These are phyloP conservation scores for Lathamus discolor DNA, from an alignment of 2,113 vertebrate genomes.

Conservation along the genomic window DNA sequence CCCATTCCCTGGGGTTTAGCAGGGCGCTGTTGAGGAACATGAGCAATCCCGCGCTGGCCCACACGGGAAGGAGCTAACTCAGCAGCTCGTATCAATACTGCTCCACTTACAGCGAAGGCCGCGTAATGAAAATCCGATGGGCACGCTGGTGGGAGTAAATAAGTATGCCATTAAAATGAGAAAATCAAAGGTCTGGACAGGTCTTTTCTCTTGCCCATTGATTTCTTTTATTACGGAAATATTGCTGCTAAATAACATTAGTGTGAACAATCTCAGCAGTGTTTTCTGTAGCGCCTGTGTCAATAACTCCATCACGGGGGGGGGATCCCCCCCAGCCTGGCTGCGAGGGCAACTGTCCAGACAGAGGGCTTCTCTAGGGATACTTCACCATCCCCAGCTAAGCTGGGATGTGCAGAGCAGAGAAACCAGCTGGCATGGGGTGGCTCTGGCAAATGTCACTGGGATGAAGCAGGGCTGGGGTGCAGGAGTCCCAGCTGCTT, in stretches of 20 bases:
- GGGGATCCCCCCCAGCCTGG: neutral
- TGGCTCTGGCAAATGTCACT: neutral
- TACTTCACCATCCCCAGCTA: neutral
- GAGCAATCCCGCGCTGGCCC: neutral
- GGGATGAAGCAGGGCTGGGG: neutral
- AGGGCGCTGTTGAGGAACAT: neutral
- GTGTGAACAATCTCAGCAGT: slow-evolving; percentile 74
- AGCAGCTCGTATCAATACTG: slow-evolving; percentile 71
- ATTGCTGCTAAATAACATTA: slow-evolving; percentile 80
- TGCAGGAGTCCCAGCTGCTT: neutral
- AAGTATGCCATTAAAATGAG: slow-evolving; percentile 79
- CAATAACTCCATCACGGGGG: slow-evolving; percentile 41
- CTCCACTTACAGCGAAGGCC: slow-evolving; percentile 73
- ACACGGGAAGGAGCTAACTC: slow-evolving; percentile 63
- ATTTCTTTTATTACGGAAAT: slow-evolving; percentile 78
- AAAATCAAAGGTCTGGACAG: slow-evolving; percentile 75
- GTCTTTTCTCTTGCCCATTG: slow-evolving; percentile 75
- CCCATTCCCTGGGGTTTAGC: neutral
- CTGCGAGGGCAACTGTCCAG: accelerated
- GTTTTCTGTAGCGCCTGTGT: slow-evolving; percentile 54
- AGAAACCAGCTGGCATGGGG: accelerated
- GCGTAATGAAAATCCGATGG: slow-evolving; percentile 75
- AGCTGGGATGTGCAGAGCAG: neutral
- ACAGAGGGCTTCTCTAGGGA: neutral
- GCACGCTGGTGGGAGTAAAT: slow-evolving; percentile 74